These are phyloP conservation scores for Lasioglossum marginatum DNA, from an alignment of 2,888 invertebrate species.

Conservation along the genomic window DNA sequence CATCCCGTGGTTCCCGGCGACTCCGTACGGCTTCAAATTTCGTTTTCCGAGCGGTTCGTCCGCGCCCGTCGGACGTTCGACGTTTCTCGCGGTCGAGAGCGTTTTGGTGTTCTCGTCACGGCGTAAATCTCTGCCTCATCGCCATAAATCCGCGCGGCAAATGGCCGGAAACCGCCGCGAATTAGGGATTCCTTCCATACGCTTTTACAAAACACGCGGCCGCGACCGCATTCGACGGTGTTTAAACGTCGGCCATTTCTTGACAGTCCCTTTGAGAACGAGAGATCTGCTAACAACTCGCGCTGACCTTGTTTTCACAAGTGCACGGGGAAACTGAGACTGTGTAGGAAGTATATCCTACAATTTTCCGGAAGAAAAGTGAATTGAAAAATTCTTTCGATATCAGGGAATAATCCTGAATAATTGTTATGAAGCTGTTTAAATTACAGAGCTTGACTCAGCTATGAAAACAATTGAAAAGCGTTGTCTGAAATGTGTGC, in stretches of 20 bases:
- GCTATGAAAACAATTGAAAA: neutral
- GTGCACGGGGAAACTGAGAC: neutral
- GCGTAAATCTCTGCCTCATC: constrained; percentile 58
- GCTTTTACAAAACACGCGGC: constrained; percentile 32
- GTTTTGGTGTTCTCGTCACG: constrained; percentile 67
- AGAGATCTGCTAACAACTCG: neutral
- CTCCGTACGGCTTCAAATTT: constrained; percentile 71
- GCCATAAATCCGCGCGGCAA: constrained; percentile 57
- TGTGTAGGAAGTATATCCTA: too few species aligned
- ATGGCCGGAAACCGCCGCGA: constrained; percentile 45
- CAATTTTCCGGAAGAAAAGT: too few species aligned
- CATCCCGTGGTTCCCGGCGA: constrained; percentile 56
- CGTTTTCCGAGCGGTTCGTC: constrained; percentile 40
- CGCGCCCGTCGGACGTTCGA: constrained; percentile 33
- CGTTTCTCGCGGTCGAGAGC: constrained; percentile 67
- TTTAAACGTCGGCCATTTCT: neutral
- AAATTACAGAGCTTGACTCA: neutral
- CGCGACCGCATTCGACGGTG: neutral
- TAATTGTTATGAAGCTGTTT: too few species aligned
- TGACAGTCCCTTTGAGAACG: neutral
- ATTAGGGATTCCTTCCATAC: constrained; percentile 33
- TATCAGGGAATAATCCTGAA: too few species aligned
- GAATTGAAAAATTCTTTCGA: too few species aligned
- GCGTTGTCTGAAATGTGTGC: neutral
- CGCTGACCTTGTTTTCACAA: neutral